phyloP scores from a whole-genome alignment of 2,888 invertebrate species.

The Xylota sylvarum region DNA sequence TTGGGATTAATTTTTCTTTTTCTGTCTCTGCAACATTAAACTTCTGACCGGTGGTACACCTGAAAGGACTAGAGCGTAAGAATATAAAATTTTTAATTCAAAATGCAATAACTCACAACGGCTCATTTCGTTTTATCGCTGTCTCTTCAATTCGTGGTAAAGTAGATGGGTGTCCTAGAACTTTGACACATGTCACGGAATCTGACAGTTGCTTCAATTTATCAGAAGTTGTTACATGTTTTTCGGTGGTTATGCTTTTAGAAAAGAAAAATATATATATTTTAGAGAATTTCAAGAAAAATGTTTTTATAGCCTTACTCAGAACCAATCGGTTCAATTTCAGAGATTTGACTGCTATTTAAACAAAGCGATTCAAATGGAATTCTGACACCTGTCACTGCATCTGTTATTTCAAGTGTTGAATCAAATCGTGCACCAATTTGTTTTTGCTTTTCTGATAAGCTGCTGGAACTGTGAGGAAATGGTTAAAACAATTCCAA shows the following conservation, averaged over 20 bases:
- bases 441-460: not conserved
- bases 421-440: slow-evolving; percentile 12
- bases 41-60: no score
- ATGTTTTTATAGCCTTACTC: not conserved
- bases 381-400: slow-evolving; percentile 24
- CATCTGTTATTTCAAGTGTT: slow-evolving; percentile 30
- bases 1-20: no score
- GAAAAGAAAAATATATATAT: no score
- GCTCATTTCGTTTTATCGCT: not conserved
- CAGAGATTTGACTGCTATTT: not conserved
- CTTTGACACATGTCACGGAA: slow-evolving; percentile 20
- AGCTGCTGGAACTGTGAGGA: not conserved
- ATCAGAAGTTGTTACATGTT: not conserved
- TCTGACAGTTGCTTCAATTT: slow-evolving; percentile 1
- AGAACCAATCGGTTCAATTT: not conserved
- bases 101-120: not conserved
- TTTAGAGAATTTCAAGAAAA: not conserved
- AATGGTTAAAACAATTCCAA: not conserved
- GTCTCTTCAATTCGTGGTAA: not conserved
- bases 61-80: no score
- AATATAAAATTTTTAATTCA: not conserved
- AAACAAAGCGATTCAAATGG: slow-evolving; percentile 18
- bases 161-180: not conserved
- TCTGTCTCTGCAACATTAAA: no score
- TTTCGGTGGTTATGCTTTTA: not conserved